phyloP scores from a whole-genome alignment of 1,140 invertebrate genomes.

The Drosophila elegans region DNA sequence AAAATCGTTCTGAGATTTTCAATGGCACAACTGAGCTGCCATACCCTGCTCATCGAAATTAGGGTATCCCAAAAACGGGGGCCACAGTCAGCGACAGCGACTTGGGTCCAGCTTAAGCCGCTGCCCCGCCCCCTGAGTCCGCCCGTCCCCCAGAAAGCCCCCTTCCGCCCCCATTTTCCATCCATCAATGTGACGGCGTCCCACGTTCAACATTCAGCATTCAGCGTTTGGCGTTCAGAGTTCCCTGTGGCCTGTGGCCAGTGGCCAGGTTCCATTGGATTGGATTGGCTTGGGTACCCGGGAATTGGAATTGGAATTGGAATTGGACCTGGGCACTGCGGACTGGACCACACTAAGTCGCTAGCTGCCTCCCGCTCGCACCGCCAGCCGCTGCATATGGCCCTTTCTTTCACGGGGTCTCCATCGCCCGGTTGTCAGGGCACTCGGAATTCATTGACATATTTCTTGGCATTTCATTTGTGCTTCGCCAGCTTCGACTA shows the following conservation, averaged over 20 bases:
- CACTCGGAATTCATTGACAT: constrained; percentile 81
- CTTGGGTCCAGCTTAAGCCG: constrained; percentile 53
- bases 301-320: constrained; percentile 16
- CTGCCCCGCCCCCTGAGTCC: constrained; percentile 14
- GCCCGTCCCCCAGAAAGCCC: neutral
- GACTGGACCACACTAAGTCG: constrained; percentile 62
- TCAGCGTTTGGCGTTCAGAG: neutral
- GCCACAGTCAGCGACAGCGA: neutral
- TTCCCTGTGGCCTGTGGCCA: constrained; percentile 18
- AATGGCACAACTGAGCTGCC: neutral
- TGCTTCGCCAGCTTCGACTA: constrained; percentile 26
- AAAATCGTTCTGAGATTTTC: neutral
- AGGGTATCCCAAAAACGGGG: constrained; percentile 34
- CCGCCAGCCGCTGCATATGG: neutral
- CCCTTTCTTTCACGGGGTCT: constrained; percentile 15
- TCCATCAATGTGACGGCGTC: constrained; percentile 78
- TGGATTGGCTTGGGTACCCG: constrained; percentile 20
- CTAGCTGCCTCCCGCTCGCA: constrained; percentile 24
- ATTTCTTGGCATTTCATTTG: constrained; percentile 72
- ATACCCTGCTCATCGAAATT: neutral
- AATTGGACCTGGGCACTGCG: constrained; percentile 8
- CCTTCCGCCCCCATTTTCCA: constrained; percentile 39
- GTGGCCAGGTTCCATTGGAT: constrained; percentile 34
- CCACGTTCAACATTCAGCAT: constrained; percentile 48
- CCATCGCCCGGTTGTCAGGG: constrained; percentile 53